Conservation (phyloP, 2,888 invertebrate genomes). For the Euproctis similis region DNA sequence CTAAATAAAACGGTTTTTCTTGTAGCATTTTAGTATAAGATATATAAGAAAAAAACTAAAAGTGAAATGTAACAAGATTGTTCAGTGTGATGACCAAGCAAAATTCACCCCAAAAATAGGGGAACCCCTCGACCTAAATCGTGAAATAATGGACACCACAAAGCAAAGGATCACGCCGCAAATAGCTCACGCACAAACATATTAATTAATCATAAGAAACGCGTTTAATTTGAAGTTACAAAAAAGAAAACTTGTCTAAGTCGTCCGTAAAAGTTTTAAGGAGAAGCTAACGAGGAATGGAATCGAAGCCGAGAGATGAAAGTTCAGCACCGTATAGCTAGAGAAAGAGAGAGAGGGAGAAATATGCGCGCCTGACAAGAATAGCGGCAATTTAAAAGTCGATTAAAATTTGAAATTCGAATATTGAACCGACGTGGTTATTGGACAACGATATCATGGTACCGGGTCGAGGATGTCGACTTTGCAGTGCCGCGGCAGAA, state of each 20-base stretch:
- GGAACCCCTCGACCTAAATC: slow-evolving; percentile 55
- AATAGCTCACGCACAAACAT: slow-evolving; percentile 68
- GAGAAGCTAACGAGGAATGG: slow-evolving; percentile 71
- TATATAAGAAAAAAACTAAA: slow-evolving; percentile 47
- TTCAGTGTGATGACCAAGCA: slow-evolving; percentile 63
- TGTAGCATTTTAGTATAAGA: no score
- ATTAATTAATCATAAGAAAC: slow-evolving; percentile 72
- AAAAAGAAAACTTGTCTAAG: slow-evolving; percentile 67
- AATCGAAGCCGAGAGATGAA: slow-evolving; percentile 58
- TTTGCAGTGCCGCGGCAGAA: slow-evolving; percentile 29
- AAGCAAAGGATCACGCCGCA: slow-evolving; percentile 52
- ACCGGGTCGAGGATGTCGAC: slow-evolving; percentile 31
- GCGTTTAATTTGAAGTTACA: slow-evolving; percentile 57
- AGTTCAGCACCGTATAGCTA: slow-evolving; percentile 47
- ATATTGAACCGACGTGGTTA: slow-evolving; percentile 58
- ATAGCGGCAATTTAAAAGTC: slow-evolving; percentile 75
- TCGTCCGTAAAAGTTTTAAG: slow-evolving; percentile 62
- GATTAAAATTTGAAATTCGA: slow-evolving; percentile 73
- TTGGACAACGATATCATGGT: slow-evolving; percentile 55
- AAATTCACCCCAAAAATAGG: slow-evolving; percentile 45
- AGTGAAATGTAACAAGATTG: slow-evolving; percentile 51
- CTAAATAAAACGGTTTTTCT: no score
- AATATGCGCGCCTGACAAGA: slow-evolving; percentile 68
- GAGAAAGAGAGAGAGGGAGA: slow-evolving; percentile 34
- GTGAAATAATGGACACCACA: slow-evolving; percentile 60